Base-by-base conservation (phyloP, 2,888 invertebrate species). In the Drosophila mayaguana region DNA sequence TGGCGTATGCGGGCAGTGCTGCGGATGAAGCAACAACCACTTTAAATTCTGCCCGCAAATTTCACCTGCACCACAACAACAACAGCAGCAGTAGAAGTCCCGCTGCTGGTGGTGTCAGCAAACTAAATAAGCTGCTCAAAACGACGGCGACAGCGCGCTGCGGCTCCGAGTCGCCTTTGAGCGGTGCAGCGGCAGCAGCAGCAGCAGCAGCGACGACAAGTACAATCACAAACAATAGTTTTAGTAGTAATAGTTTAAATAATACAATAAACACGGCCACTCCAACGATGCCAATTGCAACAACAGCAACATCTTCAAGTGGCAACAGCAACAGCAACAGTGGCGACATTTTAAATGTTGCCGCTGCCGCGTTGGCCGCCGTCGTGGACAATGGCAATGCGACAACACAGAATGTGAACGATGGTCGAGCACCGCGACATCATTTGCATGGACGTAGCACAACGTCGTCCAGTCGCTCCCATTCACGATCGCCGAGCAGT, bases 401-500 rank as follows among this genome's bases (percentile, higher is more conserved):
- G 81, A 71, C 64, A 68, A 72, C 70, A 72, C 78, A 91, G 89
- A 85, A 78, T 78, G 69, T 11, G 79, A 81, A 82, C 77, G 76
- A 78, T 83, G 68, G 79, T 18, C 81, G 85, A 56, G 80, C 78
- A 34, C 78, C 76, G 46, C 88, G 88, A 51, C 86, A 88, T 75
- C 81, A 90, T 79, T 74, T 89, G 67, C 92, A 91, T 70, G 94
- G 94, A 48, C 91, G 92, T 40, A 92, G 92, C 88, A 94, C 94
- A 81, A 93, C 94, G 64, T 94, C 94, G 70, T 94, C 94, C 72
- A 94, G 94, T 88, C 92, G 94, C 85, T 94, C 94, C 74, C 94
- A 94, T 89, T 94, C 94, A 61, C 93, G 94, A 56, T 93, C 93
- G 68, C 93, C 93, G 71, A 93, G 92, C 87, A 93, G 93, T 79